These are phyloP conservation scores for Drosophila ezoana DNA, from an alignment of 2,888 invertebrate genomes.

Conservation along the genomic window DNA sequence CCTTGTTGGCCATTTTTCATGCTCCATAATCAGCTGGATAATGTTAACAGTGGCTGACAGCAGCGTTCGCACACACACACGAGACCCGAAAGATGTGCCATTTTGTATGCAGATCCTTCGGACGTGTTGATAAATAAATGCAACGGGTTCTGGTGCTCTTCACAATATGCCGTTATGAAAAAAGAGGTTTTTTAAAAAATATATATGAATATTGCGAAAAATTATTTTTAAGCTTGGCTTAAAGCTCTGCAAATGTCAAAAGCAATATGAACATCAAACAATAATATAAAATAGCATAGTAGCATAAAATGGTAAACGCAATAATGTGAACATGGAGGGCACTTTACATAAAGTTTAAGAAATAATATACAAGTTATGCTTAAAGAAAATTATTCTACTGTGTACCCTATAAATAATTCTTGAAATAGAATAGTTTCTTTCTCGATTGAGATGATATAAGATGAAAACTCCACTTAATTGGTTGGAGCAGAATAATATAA, in stretches of 20 bases:
- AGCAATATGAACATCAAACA: not conserved
- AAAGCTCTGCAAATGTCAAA: not conserved
- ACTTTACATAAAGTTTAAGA: no score
- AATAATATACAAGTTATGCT: no score
- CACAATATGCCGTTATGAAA: constrained; percentile 1
- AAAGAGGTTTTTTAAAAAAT: constrained; percentile 6
- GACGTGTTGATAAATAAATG: constrained; percentile 39
- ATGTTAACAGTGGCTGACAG: constrained; percentile 61
- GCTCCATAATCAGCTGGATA: constrained; percentile 72
- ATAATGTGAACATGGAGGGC: no score
- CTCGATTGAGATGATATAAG: no score
- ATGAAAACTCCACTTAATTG: no score
- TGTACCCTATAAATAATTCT: no score
- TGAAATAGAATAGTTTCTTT: no score
- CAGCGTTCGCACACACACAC: constrained; percentile 23
- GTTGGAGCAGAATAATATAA: no score
- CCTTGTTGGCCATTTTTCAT: constrained; percentile 65
- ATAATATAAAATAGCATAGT: not conserved
- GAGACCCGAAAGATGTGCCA: constrained; percentile 13
- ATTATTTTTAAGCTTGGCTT: not conserved
- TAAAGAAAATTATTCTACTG: no score
- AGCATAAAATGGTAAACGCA: not conserved
- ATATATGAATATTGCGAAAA: constrained; percentile 3
- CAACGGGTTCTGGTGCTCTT: constrained; percentile 22
- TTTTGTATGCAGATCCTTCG: constrained; percentile 39